These are phyloP conservation scores for Pseudoips prasinana DNA, from an alignment of 2,888 invertebrate species.

Conservation along the genomic window DNA sequence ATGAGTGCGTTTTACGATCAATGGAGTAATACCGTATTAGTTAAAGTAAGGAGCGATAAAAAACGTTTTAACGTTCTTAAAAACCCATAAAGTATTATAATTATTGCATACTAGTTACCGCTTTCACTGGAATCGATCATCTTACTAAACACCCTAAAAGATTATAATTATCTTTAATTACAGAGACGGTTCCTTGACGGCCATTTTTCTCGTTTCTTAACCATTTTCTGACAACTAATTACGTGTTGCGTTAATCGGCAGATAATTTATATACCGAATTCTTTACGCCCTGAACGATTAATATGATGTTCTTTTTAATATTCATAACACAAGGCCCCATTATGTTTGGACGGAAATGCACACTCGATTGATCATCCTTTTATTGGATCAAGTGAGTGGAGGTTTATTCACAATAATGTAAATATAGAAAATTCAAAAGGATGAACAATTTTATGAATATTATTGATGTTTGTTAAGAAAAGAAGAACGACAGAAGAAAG, in stretches of 20 bases:
- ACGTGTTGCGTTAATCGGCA: conserved; percentile 63
- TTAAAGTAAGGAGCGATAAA: conserved; percentile 58
- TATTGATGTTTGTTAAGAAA: conserved; percentile 30
- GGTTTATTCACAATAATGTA: conserved; percentile 52
- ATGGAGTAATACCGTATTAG: conserved; percentile 45
- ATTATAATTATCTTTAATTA: conserved; percentile 52
- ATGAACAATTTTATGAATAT: conserved; percentile 17
- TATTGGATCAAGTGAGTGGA: conserved; percentile 56
- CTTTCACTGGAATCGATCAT: conserved; percentile 53
- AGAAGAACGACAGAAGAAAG: too few relatives aligned
- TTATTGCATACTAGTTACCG: conserved; percentile 45
- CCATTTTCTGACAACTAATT: conserved; percentile 59
- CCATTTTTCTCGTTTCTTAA: conserved; percentile 49
- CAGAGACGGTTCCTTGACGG: conserved; percentile 38
- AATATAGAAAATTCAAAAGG: conserved; percentile 44
- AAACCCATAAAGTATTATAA: conserved; percentile 51
- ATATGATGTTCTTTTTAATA: conserved; percentile 55
- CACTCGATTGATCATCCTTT: conserved; percentile 67
- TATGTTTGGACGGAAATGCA: conserved; percentile 52
- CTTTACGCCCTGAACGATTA: conserved; percentile 64
- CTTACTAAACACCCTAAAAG: conserved; percentile 48
- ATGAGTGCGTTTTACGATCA: conserved; percentile 48
- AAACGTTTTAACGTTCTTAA: conserved; percentile 52
- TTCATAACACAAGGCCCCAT: conserved; percentile 27
- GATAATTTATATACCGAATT: conserved; percentile 70